Conservation (phyloP, 2,797 vertebrate species). For the Paratrypauchen microcephalus region DNA sequence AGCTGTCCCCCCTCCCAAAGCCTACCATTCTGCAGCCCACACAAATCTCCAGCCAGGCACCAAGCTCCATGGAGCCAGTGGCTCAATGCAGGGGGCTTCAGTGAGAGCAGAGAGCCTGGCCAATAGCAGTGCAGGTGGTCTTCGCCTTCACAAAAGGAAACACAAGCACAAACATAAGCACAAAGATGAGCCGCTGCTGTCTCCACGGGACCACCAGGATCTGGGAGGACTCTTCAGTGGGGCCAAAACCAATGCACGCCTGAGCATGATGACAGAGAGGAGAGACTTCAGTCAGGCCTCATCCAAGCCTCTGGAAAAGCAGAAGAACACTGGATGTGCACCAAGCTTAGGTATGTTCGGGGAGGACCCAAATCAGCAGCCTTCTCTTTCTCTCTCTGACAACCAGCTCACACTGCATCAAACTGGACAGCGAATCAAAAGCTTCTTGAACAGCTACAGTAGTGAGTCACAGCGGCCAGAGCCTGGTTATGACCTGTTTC, state of each 20-base stretch:
- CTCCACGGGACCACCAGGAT: slow-evolving; percentile 85
- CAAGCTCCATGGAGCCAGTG: slow-evolving; percentile 82
- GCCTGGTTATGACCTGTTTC: slow-evolving; percentile 79
- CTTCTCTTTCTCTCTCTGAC: slow-evolving; percentile 87
- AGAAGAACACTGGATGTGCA: slow-evolving; percentile 76
- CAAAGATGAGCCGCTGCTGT: slow-evolving; percentile 89
- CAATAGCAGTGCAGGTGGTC: slow-evolving; percentile 54
- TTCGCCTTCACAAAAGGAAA: slow-evolving; percentile 96
- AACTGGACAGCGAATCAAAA: slow-evolving; percentile 82
- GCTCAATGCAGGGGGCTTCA: slow-evolving; percentile 64
- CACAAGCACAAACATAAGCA: slow-evolving; percentile 99
- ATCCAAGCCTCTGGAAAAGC: slow-evolving; percentile 90
- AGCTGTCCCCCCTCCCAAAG: slow-evolving; percentile 90
- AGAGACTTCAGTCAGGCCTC: slow-evolving; percentile 82
- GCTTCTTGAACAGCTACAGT: slow-evolving; percentile 86
- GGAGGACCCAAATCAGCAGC: slow-evolving; percentile 86
- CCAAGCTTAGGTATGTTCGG: slow-evolving; percentile 75
- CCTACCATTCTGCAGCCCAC: slow-evolving; percentile 88
- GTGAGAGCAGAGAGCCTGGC: slow-evolving; percentile 65
- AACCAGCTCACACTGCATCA: slow-evolving; percentile 88
- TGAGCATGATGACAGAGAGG: slow-evolving; percentile 82
- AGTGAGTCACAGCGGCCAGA: slow-evolving; percentile 83
- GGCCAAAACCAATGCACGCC: slow-evolving; percentile 85
- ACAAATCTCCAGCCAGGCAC: slow-evolving; percentile 87
- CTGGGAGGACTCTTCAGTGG: slow-evolving; percentile 91